A percentile compares a stretch with the other conserved stretches of the same genome.
Conservation (phyloP, 2,888 invertebrate species). For the Argyresthia goedartella region DNA sequence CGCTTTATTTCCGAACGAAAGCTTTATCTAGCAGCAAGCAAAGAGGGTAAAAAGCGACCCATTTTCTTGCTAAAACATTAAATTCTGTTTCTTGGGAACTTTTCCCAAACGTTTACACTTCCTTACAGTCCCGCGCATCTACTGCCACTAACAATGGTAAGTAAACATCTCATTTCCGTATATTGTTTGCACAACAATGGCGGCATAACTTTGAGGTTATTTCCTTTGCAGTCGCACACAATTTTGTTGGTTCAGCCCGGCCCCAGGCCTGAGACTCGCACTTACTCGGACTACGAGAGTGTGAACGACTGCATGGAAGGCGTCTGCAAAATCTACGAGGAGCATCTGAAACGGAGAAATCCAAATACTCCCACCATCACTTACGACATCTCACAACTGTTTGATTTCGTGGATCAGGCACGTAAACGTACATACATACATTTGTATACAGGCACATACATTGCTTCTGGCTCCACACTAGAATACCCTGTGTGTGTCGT, state of each 20-base stretch:
- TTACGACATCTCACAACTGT: conserved; percentile 97
- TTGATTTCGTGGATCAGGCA: conserved; percentile 97
- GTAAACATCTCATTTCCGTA: conserved; percentile 11
- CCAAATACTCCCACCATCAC: conserved; percentile 97
- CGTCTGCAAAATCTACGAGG: conserved; percentile 99
- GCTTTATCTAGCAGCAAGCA: background rate
- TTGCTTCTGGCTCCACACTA: no score
- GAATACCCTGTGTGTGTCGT: no score
- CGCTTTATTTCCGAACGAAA: background rate
- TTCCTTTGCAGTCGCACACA: conserved; percentile 87
- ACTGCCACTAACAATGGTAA: conserved; percentile 27
- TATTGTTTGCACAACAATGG: conserved; percentile 26
- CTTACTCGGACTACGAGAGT: conserved; percentile 98
- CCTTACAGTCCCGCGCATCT: background rate
- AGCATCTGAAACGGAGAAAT: conserved; percentile 95
- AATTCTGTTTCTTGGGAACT: conserved; percentile 2
- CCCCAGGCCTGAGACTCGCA: conserved; percentile 92
- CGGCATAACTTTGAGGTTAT: conserved; percentile 37
- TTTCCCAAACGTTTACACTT: background rate
- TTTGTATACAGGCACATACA: no score
- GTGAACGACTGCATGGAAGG: conserved; percentile 99
- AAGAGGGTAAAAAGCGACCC: no score
- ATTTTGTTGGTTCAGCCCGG: conserved; percentile 97
- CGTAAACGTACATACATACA: background rate
- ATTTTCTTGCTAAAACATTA: no score